phyloP scores from a whole-genome alignment of 2,113 vertebrate species.

The Phalacrocorax pelagicus region DNA sequence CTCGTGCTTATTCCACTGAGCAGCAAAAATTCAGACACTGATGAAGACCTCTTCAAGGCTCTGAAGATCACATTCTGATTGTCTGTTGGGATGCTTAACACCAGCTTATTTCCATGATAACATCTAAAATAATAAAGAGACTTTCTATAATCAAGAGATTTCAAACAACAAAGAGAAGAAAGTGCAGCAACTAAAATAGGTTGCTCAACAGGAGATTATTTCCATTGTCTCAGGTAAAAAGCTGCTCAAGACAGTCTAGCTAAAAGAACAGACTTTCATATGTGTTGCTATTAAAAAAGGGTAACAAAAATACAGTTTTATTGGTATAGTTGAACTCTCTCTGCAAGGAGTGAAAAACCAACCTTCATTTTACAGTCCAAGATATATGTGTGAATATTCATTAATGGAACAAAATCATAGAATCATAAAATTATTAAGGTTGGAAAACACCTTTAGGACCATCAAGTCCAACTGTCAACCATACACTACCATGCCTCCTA shows the following conservation, averaged over 20 bases:
- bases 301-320: neutral
- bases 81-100: neutral
- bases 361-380: neutral
- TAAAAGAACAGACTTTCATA: neutral
- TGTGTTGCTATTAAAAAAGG: neutral
- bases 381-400: neutral
- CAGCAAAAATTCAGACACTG: neutral
- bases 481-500: too few species aligned
- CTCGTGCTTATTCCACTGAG: neutral
- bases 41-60: neutral
- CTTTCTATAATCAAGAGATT: neutral
- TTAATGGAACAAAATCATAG: neutral
- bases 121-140: neutral
- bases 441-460: too few species aligned
- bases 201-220: neutral
- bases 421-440: too few species aligned
- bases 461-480: too few species aligned
- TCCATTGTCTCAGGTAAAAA: neutral
- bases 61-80: neutral
- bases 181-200: neutral
- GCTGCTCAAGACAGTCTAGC: neutral
- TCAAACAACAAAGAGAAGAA: neutral
- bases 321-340: neutral
- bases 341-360: neutral
- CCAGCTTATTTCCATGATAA: neutral